A percentile compares a stretch with the other conserved stretches of the same genome.
Conservation (phyloP, 2,888 invertebrate genomes). For the Eupeodes luniger region DNA sequence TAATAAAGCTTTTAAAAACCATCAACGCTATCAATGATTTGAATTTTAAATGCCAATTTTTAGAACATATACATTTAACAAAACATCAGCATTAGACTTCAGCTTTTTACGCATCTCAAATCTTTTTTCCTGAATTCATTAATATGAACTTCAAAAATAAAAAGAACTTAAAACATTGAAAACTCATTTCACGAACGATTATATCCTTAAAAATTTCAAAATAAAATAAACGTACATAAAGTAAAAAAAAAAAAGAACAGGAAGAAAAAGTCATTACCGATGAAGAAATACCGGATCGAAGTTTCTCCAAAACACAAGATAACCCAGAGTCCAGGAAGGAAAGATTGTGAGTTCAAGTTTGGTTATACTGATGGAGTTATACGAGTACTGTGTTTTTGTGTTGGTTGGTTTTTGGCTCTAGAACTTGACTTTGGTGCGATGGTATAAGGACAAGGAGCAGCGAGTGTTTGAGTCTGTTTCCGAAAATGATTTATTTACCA, state of each 20-base stretch:
- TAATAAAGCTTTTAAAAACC: no score
- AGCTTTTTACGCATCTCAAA: neutral
- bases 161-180: conserved; percentile 63
- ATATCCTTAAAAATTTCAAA: conserved; percentile 44
- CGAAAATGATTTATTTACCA: conserved; percentile 74
- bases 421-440: neutral
- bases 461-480: conserved; percentile 60
- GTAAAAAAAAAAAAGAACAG: neutral
- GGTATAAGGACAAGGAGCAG: no score
- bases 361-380: no score
- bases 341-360: conserved; percentile 31
- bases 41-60: no score
- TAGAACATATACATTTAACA: no score
- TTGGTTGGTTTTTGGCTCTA: neutral
- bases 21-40: no score
- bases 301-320: conserved; percentile 39
- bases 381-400: neutral
- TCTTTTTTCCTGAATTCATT: conserved; percentile 63
- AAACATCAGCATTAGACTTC: no score
- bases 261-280: conserved; percentile 71
- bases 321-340: conserved; percentile 66
- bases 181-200: conserved; percentile 73
- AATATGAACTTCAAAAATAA: conserved; percentile 49
- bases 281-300: conserved; percentile 64
- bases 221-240: neutral